Evolutionary conservation across 1,140 invertebrate species (phyloP), one percentile per base, ranked within the genome.

Genomic region (Pseudomyrmex pallidus): DNA sequence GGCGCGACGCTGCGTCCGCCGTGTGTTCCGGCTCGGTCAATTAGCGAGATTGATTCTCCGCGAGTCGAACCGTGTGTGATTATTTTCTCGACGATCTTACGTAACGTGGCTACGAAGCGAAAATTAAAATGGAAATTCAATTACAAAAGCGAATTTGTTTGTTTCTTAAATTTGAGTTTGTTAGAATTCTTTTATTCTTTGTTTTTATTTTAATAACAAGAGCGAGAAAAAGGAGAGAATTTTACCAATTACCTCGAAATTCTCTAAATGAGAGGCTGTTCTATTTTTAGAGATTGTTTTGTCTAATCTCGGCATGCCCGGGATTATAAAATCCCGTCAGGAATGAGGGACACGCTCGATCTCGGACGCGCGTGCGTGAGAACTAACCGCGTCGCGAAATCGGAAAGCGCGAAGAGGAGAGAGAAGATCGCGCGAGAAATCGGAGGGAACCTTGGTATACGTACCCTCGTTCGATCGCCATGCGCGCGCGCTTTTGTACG

Each of bases 401-500:
- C 48, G 54, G 52, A 77, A 35, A 35, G 35, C 62, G 62, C 61
- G 73, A 1, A 0, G 25, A 7, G 20, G 22, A 50, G 52, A 62
- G 35, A n/a, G 22, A 61, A n/a, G 22, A 61, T 74, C 54, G 44
- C 73, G 54, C 73, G 73, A 54, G 74, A 67, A 74, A 83, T 66
- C 73, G 74, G 62, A 68, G 74, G 62, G 13, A 52, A 77, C 59
- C 72, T 17, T n/a, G 64, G 54, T 74, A 35, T 35, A 35, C 25
- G 25, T 35, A 88, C 61, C 56, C 70, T 68, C 77, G 54, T 83
- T 88, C 86, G 82, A 88, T 84, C 72, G 70, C 35, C 35, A 50
- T 67, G 48, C 80, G 74, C 62, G 74, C 62, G 35, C 82, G 85
- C 90, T 85, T 92, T 91, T 83, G 89, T 89, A 90, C 89, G 91